A percentile compares a stretch with the other conserved stretches of the same genome.
Conservation (phyloP, 2,113 vertebrate genomes). For the Sapayoa aenigma region DNA sequence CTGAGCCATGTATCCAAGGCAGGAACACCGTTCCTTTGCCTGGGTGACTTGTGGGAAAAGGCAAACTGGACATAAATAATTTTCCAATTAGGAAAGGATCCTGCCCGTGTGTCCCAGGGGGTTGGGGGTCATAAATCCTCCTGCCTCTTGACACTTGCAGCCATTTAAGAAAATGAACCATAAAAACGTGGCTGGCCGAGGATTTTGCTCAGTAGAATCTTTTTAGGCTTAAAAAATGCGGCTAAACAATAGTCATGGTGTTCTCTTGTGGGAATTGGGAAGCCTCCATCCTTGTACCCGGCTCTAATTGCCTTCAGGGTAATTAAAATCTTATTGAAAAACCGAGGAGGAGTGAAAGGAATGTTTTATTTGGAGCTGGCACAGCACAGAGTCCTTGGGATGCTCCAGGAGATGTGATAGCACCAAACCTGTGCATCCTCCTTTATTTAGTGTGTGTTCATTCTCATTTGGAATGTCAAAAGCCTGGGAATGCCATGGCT, state of each 20-base stretch:
- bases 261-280: neutral
- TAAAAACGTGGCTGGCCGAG: neutral
- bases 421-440: neutral
- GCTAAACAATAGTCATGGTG: neutral
- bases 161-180: neutral
- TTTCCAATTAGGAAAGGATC: neutral
- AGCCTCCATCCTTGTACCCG: neutral
- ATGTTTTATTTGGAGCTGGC: neutral
- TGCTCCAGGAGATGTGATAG: neutral
- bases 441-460: neutral
- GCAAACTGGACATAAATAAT: neutral
- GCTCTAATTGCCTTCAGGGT: neutral
- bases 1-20: too few species aligned
- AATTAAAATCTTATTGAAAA: neutral
- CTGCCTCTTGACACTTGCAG: neutral
- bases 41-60: neutral
- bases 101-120: rapidly evolving
- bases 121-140: neutral
- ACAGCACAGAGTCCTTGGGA: neutral
- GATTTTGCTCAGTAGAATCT: neutral
- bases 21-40: neutral
- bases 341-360: neutral
- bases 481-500: neutral
- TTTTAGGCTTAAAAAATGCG: neutral
- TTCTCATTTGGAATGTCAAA: neutral